These are phyloP conservation scores for Frankliniella intonsa DNA, from an alignment of 2,888 invertebrate genomes.

Conservation along the genomic window DNA sequence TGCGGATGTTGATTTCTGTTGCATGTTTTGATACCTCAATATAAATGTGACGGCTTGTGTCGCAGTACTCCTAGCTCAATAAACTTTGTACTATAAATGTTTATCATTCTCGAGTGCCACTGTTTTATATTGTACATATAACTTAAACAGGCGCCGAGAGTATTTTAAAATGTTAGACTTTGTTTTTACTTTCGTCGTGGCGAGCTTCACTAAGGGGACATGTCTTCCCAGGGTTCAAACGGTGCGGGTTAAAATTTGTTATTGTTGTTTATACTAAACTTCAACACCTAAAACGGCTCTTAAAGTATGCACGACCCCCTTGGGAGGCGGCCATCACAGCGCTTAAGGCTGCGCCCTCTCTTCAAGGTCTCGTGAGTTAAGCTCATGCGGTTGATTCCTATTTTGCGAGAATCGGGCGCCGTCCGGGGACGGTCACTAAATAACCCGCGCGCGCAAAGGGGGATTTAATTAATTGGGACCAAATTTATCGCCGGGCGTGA, in stretches of 20 bases:
- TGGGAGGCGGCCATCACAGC: no score
- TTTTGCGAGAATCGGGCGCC: no score
- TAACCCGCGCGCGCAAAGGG: neutral
- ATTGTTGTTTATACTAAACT: conserved; percentile 20
- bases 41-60: neutral
- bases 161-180: neutral
- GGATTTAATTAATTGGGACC: neutral
- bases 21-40: neutral
- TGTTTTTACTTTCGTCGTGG: neutral
- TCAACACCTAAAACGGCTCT: neutral
- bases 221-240: neutral
- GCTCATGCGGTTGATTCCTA: conserved; percentile 3
- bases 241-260: conserved; percentile 20
- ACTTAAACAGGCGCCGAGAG: neutral
- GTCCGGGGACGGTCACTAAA: neutral
- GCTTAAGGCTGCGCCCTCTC: no score
- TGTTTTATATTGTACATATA: conserved; percentile 1
- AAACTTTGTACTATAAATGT: neutral
- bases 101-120: neutral
- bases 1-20: neutral
- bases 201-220: neutral
- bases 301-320: neutral
- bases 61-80: neutral
- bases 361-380: neutral
- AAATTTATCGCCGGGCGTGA: neutral